A percentile compares a stretch with the other conserved stretches of the same genome.
Evolutionary conservation across 2,797 vertebrate genomes (phyloP).

Genomic region (Anguilla marmorata): DNA sequence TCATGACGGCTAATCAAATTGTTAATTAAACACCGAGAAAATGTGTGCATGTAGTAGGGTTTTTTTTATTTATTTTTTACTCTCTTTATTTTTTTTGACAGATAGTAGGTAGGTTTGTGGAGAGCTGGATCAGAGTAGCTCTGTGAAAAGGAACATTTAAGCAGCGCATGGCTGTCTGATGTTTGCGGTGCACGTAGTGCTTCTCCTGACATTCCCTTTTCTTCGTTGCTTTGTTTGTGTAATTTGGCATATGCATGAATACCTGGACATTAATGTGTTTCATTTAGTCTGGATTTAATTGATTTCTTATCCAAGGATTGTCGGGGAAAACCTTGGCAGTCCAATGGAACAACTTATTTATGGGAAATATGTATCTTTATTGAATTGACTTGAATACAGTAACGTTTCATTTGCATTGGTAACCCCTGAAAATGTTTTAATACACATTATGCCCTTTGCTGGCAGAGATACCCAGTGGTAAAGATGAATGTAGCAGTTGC

Average conservation of each 20-base stretch:
- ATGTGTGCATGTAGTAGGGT: not conserved
- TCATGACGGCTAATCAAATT: not conserved
- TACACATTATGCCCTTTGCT: not conserved
- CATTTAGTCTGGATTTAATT: not conserved
- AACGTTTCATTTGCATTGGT: not conserved
- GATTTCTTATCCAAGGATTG: not conserved
- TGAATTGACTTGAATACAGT: not conserved
- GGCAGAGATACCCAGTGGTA: not conserved
- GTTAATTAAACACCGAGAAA: too few species aligned
- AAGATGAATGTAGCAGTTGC: not conserved
- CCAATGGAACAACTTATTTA: not conserved
- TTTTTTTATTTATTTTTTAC: not conserved
- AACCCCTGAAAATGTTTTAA: not conserved
- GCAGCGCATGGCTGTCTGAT: not conserved
- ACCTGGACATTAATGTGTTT: not conserved
- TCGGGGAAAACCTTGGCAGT: not conserved
- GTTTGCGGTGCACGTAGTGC: not conserved
- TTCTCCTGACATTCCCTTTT: not conserved
- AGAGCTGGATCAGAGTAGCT: not conserved
- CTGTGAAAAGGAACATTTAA: not conserved
- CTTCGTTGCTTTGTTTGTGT: not conserved
- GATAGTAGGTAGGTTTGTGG: not conserved
- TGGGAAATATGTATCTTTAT: not conserved
- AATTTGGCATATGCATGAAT: not conserved
- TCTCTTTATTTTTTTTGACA: not conserved